Conservation (phyloP, 2,888 invertebrate genomes). For the Xestia c-nigrum region DNA sequence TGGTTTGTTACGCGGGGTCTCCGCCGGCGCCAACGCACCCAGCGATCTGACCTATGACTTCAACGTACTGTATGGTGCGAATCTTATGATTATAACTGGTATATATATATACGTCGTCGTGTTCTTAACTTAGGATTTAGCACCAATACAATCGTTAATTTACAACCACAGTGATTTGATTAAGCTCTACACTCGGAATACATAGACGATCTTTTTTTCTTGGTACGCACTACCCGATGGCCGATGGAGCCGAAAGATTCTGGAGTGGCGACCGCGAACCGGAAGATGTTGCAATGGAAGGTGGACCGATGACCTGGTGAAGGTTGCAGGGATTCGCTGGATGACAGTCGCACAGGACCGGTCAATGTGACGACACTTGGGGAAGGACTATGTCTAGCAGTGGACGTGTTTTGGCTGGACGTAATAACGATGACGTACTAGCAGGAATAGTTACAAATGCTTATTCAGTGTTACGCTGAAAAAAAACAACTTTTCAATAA, state of each 20-base stretch:
- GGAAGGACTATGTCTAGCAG: no score
- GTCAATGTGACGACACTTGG: no score
- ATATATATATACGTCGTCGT: slow-evolving; percentile 53
- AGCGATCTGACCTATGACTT: slow-evolving; percentile 69
- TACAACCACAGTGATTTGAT: slow-evolving; percentile 3
- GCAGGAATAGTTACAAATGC: neutral
- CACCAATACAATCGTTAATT: slow-evolving; percentile 30
- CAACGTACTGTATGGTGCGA: slow-evolving; percentile 38
- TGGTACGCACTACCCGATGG: neutral
- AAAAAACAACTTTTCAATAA: neutral
- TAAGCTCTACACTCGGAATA: neutral
- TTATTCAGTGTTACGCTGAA: neutral
- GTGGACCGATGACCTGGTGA: no score
- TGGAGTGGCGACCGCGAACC: no score
- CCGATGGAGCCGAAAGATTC: no score
- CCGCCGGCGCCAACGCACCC: slow-evolving; percentile 62
- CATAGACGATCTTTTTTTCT: neutral
- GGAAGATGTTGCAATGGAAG: no score
- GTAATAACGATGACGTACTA: neutral
- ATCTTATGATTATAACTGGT: slow-evolving; percentile 55
- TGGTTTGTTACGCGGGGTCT: slow-evolving; percentile 75
- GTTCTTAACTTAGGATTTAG: slow-evolving; percentile 51
- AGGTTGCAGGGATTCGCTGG: no score
- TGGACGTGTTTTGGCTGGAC: no score
- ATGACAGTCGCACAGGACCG: no score